These are phyloP conservation scores for Chymomyza procnemis DNA, from an alignment of 2,888 invertebrate species.

Conservation along the genomic window DNA sequence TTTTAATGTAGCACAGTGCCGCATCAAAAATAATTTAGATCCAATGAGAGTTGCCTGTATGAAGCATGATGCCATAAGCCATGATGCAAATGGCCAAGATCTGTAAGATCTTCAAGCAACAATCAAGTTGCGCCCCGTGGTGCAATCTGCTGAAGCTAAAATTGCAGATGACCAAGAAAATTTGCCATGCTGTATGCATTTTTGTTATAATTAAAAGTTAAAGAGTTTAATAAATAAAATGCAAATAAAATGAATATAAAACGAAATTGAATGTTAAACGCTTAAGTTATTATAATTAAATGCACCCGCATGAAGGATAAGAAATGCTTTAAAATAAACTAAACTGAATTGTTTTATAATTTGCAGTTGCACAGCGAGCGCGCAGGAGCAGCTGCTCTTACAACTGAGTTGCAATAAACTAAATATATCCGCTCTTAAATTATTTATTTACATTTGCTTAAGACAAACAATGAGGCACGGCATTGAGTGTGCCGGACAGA, in stretches of 20 bases:
- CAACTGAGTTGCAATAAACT: slow-evolving; percentile 41
- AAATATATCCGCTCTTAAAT: slow-evolving; percentile 76
- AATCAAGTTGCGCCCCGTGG: slow-evolving; percentile 51
- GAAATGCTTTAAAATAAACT: slow-evolving; percentile 16
- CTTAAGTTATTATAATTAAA: slow-evolving; percentile 68
- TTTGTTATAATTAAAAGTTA: slow-evolving; percentile 68
- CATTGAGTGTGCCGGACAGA: slow-evolving; percentile 13
- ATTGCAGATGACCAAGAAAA: slow-evolving; percentile 26
- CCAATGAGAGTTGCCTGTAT: slow-evolving; percentile 49
- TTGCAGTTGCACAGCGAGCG: slow-evolving; percentile 33
- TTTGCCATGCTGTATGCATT: slow-evolving; percentile 49
- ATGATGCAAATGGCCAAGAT: slow-evolving; percentile 23
- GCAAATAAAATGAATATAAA: neutral
- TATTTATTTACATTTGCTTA: slow-evolving; percentile 63
- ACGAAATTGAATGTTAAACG: slow-evolving; percentile 24
- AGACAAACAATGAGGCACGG: slow-evolving; percentile 39
- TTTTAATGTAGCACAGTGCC: slow-evolving; percentile 35
- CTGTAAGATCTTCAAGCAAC: slow-evolving; percentile 29
- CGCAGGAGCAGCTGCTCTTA: too few relatives aligned
- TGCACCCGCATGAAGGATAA: slow-evolving; percentile 50
- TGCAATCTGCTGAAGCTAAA: slow-evolving; percentile 22
- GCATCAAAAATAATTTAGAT: slow-evolving; percentile 33
- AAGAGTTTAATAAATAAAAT: slow-evolving; percentile 17
- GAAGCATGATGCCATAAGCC: slow-evolving; percentile 55
- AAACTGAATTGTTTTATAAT: slow-evolving; percentile 69